Conservation (phyloP, 2,113 vertebrate genomes). For the Phocoena phocoena region DNA sequence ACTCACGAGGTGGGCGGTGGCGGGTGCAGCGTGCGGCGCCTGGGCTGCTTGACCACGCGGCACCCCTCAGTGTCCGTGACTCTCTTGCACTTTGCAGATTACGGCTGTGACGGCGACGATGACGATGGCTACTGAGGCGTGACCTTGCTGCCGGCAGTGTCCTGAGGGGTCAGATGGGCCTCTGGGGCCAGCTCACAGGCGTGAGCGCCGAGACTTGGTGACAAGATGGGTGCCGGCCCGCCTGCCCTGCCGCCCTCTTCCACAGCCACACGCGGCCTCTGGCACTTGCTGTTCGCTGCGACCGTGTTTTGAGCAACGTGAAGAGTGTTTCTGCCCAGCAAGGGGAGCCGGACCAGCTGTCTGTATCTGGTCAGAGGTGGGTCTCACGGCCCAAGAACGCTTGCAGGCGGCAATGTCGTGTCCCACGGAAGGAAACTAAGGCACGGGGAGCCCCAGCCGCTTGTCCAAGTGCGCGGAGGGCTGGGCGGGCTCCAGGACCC, state of each 20-base stretch:
- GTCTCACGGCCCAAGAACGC: background rate
- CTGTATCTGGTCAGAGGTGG: background rate
- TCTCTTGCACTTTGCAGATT: slow-evolving; percentile 86
- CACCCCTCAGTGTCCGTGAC: rapidly evolving
- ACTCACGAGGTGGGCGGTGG: rapidly evolving
- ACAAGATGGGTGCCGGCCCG: background rate
- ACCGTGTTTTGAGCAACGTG: slow-evolving; percentile 63
- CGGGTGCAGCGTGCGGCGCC: rapidly evolving
- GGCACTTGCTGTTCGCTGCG: background rate
- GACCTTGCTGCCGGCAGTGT: background rate
- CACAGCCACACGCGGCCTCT: background rate
- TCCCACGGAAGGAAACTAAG: background rate
- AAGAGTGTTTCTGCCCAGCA: slow-evolving; percentile 36
- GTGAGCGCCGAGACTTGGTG: background rate
- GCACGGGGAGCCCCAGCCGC: background rate
- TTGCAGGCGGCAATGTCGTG: rapidly evolving
- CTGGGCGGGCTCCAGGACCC: background rate
- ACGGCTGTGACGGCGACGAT: slow-evolving; percentile 92
- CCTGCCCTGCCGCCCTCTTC: background rate
- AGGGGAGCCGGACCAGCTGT: background rate
- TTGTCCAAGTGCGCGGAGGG: too few species aligned
- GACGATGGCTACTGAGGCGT: slow-evolving; percentile 88
- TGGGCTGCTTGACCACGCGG: background rate
- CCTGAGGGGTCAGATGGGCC: background rate
- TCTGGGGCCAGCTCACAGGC: background rate